A percentile compares a stretch with the other conserved stretches of the same genome.
phyloP scores from a whole-genome alignment of 2,113 vertebrate species.

The Oophaga pumilio region DNA sequence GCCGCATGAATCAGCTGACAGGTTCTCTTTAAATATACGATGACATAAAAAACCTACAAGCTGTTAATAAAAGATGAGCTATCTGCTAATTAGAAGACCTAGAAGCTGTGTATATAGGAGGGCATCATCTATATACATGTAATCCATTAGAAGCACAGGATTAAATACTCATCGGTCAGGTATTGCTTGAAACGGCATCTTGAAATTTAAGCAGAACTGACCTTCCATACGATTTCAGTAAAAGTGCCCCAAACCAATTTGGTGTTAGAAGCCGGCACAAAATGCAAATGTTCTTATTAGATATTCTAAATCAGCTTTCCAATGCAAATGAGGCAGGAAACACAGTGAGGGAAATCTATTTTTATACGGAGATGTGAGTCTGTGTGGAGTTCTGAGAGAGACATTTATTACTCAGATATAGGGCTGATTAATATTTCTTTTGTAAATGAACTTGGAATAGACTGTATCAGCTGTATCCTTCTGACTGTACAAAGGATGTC shows the following conservation, averaged over 20 bases:
- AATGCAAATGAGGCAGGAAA: slow-evolving; percentile 53
- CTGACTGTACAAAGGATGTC: background rate
- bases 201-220: slow-evolving; percentile 48
- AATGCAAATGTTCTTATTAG: slow-evolving; percentile 56
- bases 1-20: no score
- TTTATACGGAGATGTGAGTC: slow-evolving; percentile 48
- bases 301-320: slow-evolving; percentile 57
- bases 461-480: background rate
- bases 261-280: slow-evolving; percentile 45
- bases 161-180: slow-evolving; percentile 22
- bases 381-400: slow-evolving; percentile 32
- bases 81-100: slow-evolving; percentile 8
- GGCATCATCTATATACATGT: background rate
- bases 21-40: background rate
- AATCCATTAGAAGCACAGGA: background rate
- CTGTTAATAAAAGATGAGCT: slow-evolving; percentile 1
- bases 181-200: slow-evolving; percentile 38
- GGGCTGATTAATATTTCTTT: slow-evolving; percentile 36
- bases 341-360: slow-evolving; percentile 47
- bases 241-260: slow-evolving; percentile 54
- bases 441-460: background rate
- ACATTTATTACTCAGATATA: slow-evolving; percentile 25
- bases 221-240: slow-evolving; percentile 47
- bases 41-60: background rate
- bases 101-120: background rate